A percentile compares a stretch with the other conserved stretches of the same genome.
Conservation (phyloP, 1,140 invertebrate species). For the Pygmarrhopalites habei region DNA sequence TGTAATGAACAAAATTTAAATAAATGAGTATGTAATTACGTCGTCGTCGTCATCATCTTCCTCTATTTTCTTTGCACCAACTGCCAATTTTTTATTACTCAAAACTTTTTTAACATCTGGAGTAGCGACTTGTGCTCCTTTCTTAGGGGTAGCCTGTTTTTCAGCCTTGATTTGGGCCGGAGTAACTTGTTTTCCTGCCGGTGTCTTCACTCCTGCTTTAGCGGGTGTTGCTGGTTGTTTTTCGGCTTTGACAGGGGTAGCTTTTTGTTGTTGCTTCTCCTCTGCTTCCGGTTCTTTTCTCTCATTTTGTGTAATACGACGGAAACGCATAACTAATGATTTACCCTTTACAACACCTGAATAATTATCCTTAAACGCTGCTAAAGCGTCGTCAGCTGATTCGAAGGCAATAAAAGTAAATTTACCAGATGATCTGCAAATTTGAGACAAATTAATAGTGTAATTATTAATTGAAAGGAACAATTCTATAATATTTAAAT, state of each 20-base stretch:
- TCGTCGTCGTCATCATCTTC: conserved; percentile 11
- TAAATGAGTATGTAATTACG: neutral
- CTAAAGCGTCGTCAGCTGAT: conserved; percentile 19
- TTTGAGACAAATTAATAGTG: neutral
- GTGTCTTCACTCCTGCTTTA: neutral
- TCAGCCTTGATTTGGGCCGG: neutral
- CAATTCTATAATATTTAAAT: too few relatives aligned
- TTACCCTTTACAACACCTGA: conserved; percentile 9
- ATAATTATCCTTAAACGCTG: conserved; percentile 22
- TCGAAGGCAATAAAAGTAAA: conserved; percentile 26
- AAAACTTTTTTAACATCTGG: conserved; percentile 3
- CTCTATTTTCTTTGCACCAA: conserved; percentile 16
- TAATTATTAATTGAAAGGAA: neutral
- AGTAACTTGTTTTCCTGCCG: neutral
- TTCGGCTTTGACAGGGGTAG: neutral
- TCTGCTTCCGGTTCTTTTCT: neutral
- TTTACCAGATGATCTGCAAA: conserved; percentile 12
- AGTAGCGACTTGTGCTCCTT: conserved; percentile 2
- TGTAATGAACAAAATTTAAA: too few relatives aligned
- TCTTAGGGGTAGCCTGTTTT: conserved; percentile 6
- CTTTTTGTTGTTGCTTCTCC: conserved; percentile 1
- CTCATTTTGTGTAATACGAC: conserved; percentile 14
- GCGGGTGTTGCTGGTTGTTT: neutral
- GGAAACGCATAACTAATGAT: conserved; percentile 26
- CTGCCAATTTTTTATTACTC: conserved; percentile 12